Base-by-base conservation (phyloP, 1,140 invertebrate genomes). In the Cydia fagiglandana region DNA sequence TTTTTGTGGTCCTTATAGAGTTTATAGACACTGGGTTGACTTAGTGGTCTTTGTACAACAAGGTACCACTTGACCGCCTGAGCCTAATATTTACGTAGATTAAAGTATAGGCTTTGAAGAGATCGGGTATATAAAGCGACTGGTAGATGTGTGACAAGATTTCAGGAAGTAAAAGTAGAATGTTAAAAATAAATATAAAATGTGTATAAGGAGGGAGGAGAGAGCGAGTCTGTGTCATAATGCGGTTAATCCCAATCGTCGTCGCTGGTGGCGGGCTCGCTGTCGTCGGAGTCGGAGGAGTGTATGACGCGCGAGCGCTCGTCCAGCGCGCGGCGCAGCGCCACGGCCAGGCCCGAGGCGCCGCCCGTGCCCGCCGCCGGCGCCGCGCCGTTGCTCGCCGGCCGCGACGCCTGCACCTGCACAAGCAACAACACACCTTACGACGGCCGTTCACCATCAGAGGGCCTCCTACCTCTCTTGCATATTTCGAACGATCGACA, bases 291-390 rank as follows among this genome's bases (percentile, higher is more conserved):
- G 77, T 94, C 94, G 70, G 94, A 92, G 53, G 88, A 94, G 88
- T 97, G 96, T 81, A 97, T 96, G 61, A 94, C 96, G 81, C 94
- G 93, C 53, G 94, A 94, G 56, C 96, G 90, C 85, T 96, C 96
- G 17, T 95, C 95, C n/a, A 98, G 91, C 50, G 97, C 97, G 76
- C 95, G 93, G 2, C 96, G 95, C 76, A 98, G 93, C 4, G 96
- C 97, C 53, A 95, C 95, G n/a, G 97, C 97, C 73, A 98, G 93
- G 53, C 96, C 96, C 80, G 94, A 94, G 77, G 93, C 88, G 75
- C 84, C 85, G 66, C 83, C 79, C 75, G 88, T 78, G 77, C 77
- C 80, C 75, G 66, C 78, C 79, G 77, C 79, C 64, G 38, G 61
- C 56, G 64, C 73, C 66, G 61, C 66, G 76, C 50, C 77, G 75